Evolutionary conservation across 2,113 vertebrate genomes (phyloP), one percentile per base, ranked within the genome.

Genomic region (Macroglossus sobrinus): DNA sequence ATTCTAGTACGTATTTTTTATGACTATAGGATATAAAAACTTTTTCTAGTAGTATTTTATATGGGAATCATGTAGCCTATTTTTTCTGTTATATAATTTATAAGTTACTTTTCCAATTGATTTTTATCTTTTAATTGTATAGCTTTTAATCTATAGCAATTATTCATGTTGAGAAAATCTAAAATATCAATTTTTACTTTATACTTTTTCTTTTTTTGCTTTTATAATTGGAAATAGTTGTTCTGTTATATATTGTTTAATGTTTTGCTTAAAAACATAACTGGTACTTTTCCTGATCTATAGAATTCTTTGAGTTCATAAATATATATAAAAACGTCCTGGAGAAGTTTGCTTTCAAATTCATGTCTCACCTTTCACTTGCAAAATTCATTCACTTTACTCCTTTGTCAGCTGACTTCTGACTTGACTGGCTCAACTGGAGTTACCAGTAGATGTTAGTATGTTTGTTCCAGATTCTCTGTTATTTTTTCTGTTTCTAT

Each of bases 41-140:
- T 28, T 26, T 71, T 59, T 35, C 14, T 28, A n/a, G 16, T 57
- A 63, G 21, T 53, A 84, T 84, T 61, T 61, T 61, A 50, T 28
- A 61, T 30, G n/a, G 19, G 3, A 82, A 82, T 33, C 74, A 2
- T 2, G 14, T 53, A 55, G 40, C 4, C 2, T 74, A 84, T 91
- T 68, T 21, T 21, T 57, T 50, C 11, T 55, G 47, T 85, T 22
- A 63, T 40, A 53, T 47, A 74, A 50, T 53, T 47, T 50, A 9
- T 7, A 53, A 57, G 14, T 43, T 53, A 5, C 47, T 93, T 76
- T 76, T 21, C 14, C 30, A 85, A 68, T 66, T 78, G 13, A 30
- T 63, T 66, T 43, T 57, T 93, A 16, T 21, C 13, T 68, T 64
- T 91, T 84, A 47, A 50, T 84, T 89, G 43, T 47, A 4, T 63